Base-by-base conservation (phyloP, 2,888 invertebrate species). In the Xanthorhoe designata region DNA sequence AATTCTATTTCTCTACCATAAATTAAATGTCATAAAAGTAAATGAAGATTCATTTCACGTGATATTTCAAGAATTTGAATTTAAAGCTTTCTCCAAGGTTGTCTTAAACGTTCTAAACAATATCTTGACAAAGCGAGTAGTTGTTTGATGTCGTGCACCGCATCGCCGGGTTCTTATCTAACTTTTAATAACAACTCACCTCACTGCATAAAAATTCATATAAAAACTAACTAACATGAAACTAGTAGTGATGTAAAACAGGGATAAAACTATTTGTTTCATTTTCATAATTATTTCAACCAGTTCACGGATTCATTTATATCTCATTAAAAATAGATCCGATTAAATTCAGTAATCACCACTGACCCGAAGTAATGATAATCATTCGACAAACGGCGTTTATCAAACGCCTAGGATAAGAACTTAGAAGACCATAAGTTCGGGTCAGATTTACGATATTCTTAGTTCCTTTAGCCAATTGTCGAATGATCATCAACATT, bases 81-180 rank as follows among this genome's bases (percentile, higher is more conserved):
- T 47, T 47, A 1, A 47, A 47, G 47, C 15, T 17, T 57, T 56
- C 17, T 58, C 10, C 58, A 59, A 54, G 24, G 42, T 29, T 60
- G 2, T 47, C 15, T 19, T 62, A 62, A 58, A 50, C 24, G 52
- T 56, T 63, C 29, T 50, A 45, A 59, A 61, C 45, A 49, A 45
- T 54, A 32, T 58, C 54, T 59, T 55, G 51, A 62, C 53, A 54
- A 59, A 80, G 73, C 81, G 79, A 73, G 77, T 76, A 78, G 78
- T 55, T 49, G 24, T 38, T 60, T 75, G 60, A 52, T 87, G 82
- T 82, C 89, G 86, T 89, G 89, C 84, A 82, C 78, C 69, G 78
- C 84, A 84, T 84, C 81, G 81, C 75, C 70, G 75, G 73, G 81
- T 84, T 86, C 86, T 89, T 87, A 88, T 89, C 89, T 84, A 72